phyloP scores from a whole-genome alignment of 1,140 invertebrate species.

The Gryllus bimaculatus region DNA sequence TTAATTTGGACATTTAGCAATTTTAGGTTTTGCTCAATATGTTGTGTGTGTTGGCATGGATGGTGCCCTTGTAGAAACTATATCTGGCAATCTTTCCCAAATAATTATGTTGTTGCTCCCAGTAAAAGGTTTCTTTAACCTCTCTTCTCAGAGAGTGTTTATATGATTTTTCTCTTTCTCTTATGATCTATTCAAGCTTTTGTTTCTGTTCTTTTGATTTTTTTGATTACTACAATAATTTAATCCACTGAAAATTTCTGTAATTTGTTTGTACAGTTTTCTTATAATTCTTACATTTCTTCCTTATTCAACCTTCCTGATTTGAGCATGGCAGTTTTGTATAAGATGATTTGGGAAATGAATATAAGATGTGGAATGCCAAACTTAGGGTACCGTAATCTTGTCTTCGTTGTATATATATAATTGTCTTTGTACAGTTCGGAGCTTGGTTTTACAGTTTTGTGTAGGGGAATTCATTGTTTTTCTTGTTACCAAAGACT shows the following conservation, averaged over 20 bases:
- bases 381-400: neutral
- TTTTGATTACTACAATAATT: too few species aligned
- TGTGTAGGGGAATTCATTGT: neutral
- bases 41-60: neutral
- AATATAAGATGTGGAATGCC: neutral
- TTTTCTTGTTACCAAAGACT: constrained; percentile 19
- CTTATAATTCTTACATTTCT: neutral
- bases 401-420: constrained; percentile 13
- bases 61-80: constrained; percentile 8
- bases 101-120: neutral
- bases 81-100: constrained; percentile 8
- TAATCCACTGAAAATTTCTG: too few species aligned
- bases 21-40: constrained; percentile 22
- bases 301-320: neutral
- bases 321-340: constrained; percentile 1
- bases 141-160: neutral
- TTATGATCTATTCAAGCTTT: neutral
- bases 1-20: constrained; percentile 20
- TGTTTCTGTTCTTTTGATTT: too few species aligned
- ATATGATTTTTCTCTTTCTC: neutral
- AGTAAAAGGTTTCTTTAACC: neutral
- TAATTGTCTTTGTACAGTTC: constrained; percentile 2
- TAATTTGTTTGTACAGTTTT: neutral
- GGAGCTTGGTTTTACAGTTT: constrained; percentile 7
- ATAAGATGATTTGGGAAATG: neutral